Conservation (phyloP, 2,113 vertebrate genomes). For the Arothron firmamentum region DNA sequence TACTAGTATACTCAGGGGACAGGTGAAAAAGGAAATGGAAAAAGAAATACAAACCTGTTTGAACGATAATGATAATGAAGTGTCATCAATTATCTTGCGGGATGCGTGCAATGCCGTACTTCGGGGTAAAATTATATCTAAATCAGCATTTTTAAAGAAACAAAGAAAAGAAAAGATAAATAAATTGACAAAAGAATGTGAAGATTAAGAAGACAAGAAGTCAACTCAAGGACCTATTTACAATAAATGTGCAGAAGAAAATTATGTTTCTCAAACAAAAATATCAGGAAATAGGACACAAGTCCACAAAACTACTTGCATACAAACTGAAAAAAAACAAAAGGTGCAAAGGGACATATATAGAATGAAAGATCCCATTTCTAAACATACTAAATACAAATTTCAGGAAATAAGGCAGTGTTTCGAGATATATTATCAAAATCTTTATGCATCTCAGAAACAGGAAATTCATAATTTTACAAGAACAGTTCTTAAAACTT, state of each 20-base stretch:
- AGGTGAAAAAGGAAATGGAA: neutral
- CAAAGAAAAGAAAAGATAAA: neutral
- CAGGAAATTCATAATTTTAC: neutral
- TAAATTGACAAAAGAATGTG: too few species aligned
- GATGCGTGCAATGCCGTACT: neutral
- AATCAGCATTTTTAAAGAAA: neutral
- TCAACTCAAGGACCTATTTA: too few species aligned
- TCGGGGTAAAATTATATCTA: neutral
- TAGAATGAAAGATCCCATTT: conserved; percentile 4
- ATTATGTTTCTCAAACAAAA: too few species aligned
- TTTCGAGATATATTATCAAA: too few species aligned
- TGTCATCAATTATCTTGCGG: neutral
- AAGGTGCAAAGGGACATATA: neutral
- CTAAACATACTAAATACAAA: too few species aligned
- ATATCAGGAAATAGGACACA: neutral
- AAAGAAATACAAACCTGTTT: neutral
- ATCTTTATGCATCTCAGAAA: too few species aligned
- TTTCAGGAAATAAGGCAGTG: too few species aligned
- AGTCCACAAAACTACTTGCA: neutral
- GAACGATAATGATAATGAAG: neutral
- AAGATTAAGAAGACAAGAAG: neutral
- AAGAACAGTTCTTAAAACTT: neutral
- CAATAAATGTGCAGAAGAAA: too few species aligned
- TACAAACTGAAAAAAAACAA: neutral
- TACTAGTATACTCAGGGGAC: too few species aligned